Conservation (phyloP, 2,797 vertebrate species). For the Hydrophis major region DNA sequence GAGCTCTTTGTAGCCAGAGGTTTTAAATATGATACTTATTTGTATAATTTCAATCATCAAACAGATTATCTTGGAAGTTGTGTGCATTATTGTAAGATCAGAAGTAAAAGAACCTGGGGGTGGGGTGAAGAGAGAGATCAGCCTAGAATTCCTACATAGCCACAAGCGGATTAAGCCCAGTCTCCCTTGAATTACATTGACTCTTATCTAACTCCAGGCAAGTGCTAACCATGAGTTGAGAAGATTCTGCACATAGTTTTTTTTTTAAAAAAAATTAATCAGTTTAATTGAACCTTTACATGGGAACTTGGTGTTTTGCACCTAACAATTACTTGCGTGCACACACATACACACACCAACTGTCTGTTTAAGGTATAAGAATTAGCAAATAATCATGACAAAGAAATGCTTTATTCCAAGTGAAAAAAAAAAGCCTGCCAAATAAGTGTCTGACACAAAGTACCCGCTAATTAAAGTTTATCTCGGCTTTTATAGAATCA, state of each 20-base stretch:
- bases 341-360: background rate
- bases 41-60: background rate
- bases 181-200: background rate
- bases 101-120: background rate
- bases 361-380: background rate
- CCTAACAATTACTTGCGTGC: background rate
- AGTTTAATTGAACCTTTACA: too few relatives aligned
- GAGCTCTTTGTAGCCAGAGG: background rate
- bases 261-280: too few relatives aligned
- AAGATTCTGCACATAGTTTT: too few relatives aligned
- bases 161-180: background rate
- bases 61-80: background rate
- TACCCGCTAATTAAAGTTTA: background rate
- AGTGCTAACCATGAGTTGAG: too few relatives aligned
- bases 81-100: background rate
- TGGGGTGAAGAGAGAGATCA: background rate
- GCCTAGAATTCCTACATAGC: background rate
- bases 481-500: background rate
- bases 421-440: background rate
- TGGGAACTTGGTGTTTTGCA: too few relatives aligned
- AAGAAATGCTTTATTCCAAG: too few relatives aligned
- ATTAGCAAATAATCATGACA: too few relatives aligned
- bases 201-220: too few relatives aligned
- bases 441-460: background rate
- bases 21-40: background rate